Evolutionary conservation across 30 jellyfish, hydroid and myxozoan genomes (phyloP).

Genomic region (Cassiopea andromeda): DNA sequence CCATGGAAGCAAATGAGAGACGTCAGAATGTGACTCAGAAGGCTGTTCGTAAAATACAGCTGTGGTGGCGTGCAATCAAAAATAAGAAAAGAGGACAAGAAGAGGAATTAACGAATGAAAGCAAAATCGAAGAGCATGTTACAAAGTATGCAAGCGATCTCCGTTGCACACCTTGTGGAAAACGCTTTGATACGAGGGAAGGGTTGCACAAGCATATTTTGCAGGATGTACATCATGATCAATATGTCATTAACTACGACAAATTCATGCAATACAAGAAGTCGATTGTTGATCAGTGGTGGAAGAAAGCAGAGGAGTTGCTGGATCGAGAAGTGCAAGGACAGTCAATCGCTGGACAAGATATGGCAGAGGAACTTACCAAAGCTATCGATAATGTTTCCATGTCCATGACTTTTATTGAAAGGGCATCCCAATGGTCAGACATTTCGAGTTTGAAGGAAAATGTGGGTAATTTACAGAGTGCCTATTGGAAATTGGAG

Average conservation of each 20-base stretch:
- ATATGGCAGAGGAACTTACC: background rate
- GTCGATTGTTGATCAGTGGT: background rate
- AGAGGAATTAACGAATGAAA: background rate
- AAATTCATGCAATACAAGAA: background rate
- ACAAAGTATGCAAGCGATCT: slow-evolving; percentile 31
- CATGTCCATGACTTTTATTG: slow-evolving; percentile 1
- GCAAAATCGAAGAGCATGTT: slow-evolving; percentile 2
- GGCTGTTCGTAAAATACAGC: slow-evolving; percentile 39
- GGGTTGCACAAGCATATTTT: slow-evolving; percentile 11
- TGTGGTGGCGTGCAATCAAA: slow-evolving; percentile 42
- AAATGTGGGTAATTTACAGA: background rate
- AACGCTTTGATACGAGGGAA: background rate
- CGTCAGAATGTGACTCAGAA: background rate
- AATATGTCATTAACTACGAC: background rate
- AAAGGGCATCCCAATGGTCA: slow-evolving; percentile 5
- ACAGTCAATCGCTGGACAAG: slow-evolving; percentile 15
- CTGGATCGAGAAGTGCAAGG: slow-evolving; percentile 24
- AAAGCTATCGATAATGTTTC: background rate
- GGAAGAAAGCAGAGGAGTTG: slow-evolving; percentile 31
- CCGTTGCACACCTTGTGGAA: slow-evolving; percentile 54
- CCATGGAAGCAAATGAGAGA: slow-evolving; percentile 17
- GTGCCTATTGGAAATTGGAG: slow-evolving; percentile 10
- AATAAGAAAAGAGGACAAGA: too few relatives aligned
- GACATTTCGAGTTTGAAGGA: slow-evolving; percentile 9
- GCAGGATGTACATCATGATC: slow-evolving; percentile 5